Base-by-base conservation (phyloP, 2,113 vertebrate genomes). In the Gymnocephalus cernua region DNA sequence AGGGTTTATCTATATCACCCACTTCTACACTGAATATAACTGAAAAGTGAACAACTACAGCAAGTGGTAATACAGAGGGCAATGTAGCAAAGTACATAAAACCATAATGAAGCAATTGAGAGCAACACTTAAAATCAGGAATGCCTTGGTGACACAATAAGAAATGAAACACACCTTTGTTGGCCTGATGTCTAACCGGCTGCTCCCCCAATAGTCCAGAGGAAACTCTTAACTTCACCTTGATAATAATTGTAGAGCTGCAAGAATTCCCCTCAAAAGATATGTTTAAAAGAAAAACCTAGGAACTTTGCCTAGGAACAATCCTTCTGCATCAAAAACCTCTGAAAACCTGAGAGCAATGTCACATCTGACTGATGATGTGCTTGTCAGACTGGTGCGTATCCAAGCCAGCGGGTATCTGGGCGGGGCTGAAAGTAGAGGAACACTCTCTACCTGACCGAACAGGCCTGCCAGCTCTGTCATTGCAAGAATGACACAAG, bases 151-250 rank as follows among this genome's bases (percentile, higher is more conserved):
- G 6, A 19, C 19, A 58, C n/a, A 54, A 71, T 11, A 45, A 61
- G 27, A 74, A 77, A 86, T 48, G 23, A 86, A 83, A 83, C 80
- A 65, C 82, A 90, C 90, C 86, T 90, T 76, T 86, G 72, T 13
- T 41, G 35, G 38, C 9, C 38, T 41, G 47, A 10, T 56, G n/a
- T 38, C 62, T 63, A 25, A 65, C 66, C 21, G 51, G 61, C 54
- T 47, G 35, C 54, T 57, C 23, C 41, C 3, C 12, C 45, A 23
- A 44, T 13, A 62, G 44, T 73, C 57, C 79, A 76, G 47, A 56
- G 4, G 7, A 6, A 83, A 23, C 13, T 50, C 59, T 79, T 10
- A 54, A 50, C 2, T 19, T 48, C 48, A 29, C 23, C 13, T 53
- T 45, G 12, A 51, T n/a, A 45, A 16, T 9, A 50, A 21, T 0